Base-by-base conservation (phyloP, 1,140 invertebrate genomes). In the Tachypleus tridentatus region DNA sequence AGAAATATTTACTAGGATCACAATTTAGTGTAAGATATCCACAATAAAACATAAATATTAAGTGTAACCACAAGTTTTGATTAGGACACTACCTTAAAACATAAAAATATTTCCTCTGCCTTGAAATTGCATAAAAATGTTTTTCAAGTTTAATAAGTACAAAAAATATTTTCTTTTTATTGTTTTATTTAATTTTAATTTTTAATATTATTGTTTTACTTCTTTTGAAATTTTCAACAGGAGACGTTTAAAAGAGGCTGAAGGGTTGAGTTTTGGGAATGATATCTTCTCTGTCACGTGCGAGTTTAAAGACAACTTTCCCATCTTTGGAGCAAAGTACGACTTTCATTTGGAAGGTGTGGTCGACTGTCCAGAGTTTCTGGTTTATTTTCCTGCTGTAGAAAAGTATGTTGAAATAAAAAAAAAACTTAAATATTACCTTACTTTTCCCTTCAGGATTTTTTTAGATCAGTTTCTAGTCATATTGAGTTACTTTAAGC, bases 331-430 rank as follows among this genome's bases (percentile, higher is more conserved):
- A 57, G 92, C 89, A 51, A 92, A 94, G 77, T 98, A 99, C 80
- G 85, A 95, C 77, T 99, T 99, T 76, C 85, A 93, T 74, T 78
- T 99, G 61, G 92, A 98, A 74, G 93, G 89, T 57, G 92, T 96
- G 10, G 96, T 99, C 0, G 86, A 99, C 76, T 99, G 97, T 80
- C 97, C 97, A 49, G 97, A 99, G 77, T 99, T 98, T 81, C 80
- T 99, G 50, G 94, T 98, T 10, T 86, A 98, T 78, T 91, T 98
- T 77, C 88, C 91, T 49, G 80, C 86, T 4, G 80, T 99, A 63
- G 79, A 85, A 68, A 89, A 91, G 82, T 84, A 73, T 75, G 77
- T 73, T 5, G 66, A 50, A 10, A 63, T 62, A 63, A 57, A 63
- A 11, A 49, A 10, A 49, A 1, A 8, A 50, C 6, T 61, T 50